Evolutionary conservation across 2,888 invertebrate genomes (phyloP).

Genomic region (Sphecodes monilicornis): DNA sequence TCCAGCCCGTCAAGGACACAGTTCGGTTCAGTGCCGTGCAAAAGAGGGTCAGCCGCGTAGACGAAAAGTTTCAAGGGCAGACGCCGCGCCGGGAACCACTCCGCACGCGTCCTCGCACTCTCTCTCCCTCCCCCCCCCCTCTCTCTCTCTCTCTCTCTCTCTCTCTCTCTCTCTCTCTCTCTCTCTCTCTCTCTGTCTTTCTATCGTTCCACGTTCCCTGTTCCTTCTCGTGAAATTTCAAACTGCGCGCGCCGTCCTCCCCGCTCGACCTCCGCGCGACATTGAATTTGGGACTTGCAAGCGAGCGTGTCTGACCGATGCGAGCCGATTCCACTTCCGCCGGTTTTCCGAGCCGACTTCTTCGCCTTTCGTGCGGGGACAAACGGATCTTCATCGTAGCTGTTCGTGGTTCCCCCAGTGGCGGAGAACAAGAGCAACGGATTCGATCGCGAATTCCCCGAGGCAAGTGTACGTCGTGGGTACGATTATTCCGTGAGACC

Average conservation of each 20-base stretch:
- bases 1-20: slow-evolving; percentile 69
- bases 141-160: too few relatives aligned
- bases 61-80: slow-evolving; percentile 73
- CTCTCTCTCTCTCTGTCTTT: neutral
- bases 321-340: neutral
- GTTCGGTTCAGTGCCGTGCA: slow-evolving; percentile 68
- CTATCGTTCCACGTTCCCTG: neutral
- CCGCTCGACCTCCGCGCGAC: neutral
- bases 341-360: neutral
- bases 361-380: neutral
- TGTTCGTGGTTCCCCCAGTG: neutral
- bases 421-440: neutral
- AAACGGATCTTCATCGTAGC: neutral
- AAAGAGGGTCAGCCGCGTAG: slow-evolving; percentile 73
- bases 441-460: neutral
- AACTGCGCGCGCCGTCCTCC: slow-evolving; percentile 5
- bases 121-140: too few relatives aligned
- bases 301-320: neutral
- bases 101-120: slow-evolving; percentile 25
- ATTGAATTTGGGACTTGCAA: neutral
- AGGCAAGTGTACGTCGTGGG: neutral
- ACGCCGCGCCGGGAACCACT: slow-evolving; percentile 37
- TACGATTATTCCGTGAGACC: slow-evolving; percentile 5
- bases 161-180: neutral
- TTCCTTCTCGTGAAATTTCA: neutral